Conservation (phyloP, 1,140 invertebrate species). For the Polyergus mexicanus region DNA sequence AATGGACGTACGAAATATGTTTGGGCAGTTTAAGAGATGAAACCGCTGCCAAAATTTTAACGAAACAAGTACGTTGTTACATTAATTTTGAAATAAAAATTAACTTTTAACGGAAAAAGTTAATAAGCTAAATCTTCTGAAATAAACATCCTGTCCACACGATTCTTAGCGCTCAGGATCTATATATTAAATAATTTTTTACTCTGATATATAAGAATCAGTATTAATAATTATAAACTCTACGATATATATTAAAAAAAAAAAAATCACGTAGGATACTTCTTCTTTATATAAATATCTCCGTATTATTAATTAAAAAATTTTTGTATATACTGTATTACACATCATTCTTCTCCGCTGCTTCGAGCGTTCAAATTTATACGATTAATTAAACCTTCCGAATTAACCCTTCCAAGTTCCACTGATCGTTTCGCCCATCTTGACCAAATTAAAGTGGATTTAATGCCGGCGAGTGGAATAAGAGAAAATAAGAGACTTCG, state of each 20-base stretch:
- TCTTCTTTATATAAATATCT: not conserved
- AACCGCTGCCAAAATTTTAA: not conserved
- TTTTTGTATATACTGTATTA: not conserved
- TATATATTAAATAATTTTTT: slow-evolving; percentile 3
- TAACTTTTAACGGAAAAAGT: not conserved
- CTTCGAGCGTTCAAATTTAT: slow-evolving; percentile 28
- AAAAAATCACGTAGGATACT: not conserved
- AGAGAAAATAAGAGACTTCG: slow-evolving; percentile 48
- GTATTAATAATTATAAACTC: not conserved
- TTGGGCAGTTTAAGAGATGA: slow-evolving; percentile 31
- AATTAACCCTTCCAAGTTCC: slow-evolving; percentile 23
- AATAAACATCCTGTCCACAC: too few species aligned
- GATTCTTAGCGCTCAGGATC: too few species aligned
- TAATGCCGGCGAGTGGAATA: slow-evolving; percentile 52
- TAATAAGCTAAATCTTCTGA: slow-evolving; percentile 3
- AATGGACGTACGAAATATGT: slow-evolving; percentile 15
- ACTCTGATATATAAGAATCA: not conserved
- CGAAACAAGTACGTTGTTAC: too few species aligned
- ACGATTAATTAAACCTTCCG: slow-evolving; percentile 65
- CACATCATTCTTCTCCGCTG: not conserved
- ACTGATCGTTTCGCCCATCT: slow-evolving; percentile 54
- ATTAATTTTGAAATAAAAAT: slow-evolving; percentile 5
- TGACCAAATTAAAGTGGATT: slow-evolving; percentile 63
- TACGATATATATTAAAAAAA: not conserved
- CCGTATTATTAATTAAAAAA: not conserved